phyloP scores from a whole-genome alignment of 64 coral and sea anemone genomes.

The Montipora foliosa region DNA sequence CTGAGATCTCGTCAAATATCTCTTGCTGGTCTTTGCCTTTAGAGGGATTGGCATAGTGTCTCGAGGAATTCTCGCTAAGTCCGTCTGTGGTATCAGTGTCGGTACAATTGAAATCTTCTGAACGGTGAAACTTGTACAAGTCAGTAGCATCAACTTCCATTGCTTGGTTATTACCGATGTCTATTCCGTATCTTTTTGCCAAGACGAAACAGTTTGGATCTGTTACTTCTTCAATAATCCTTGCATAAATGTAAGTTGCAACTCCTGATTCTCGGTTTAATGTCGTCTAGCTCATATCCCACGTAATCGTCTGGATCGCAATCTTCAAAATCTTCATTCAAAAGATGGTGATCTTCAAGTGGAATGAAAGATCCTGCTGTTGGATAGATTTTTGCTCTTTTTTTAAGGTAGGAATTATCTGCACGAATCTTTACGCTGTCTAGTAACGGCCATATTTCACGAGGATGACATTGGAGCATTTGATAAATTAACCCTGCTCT shows the following conservation, averaged over 20 bases:
- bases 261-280: slow-evolving; percentile 48
- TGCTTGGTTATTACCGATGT: slow-evolving; percentile 60
- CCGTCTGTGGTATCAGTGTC: background rate
- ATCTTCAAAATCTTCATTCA: slow-evolving; percentile 55
- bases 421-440: slow-evolving; percentile 41
- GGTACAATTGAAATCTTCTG: background rate
- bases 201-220: background rate
- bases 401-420: slow-evolving; percentile 37
- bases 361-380: slow-evolving; percentile 68
- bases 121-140: slow-evolving; percentile 78
- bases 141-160: slow-evolving; percentile 59
- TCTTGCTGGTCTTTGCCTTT: background rate
- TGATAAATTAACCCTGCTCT: slow-evolving; percentile 27
- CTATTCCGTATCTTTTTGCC: slow-evolving; percentile 66
- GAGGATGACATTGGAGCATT: slow-evolving; percentile 29
- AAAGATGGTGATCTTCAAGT: slow-evolving; percentile 67
- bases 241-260: slow-evolving; percentile 83
- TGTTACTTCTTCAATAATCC: slow-evolving; percentile 59
- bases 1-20: slow-evolving; percentile 24
- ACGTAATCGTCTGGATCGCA: slow-evolving; percentile 84
- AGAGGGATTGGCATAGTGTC: background rate
- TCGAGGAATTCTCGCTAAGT: background rate
- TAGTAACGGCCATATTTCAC: slow-evolving; percentile 47
- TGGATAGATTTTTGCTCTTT: slow-evolving; percentile 12
- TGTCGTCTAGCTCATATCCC: slow-evolving; percentile 82